Conservation (phyloP, 2,888 invertebrate genomes). For the Sinelater perroti region DNA sequence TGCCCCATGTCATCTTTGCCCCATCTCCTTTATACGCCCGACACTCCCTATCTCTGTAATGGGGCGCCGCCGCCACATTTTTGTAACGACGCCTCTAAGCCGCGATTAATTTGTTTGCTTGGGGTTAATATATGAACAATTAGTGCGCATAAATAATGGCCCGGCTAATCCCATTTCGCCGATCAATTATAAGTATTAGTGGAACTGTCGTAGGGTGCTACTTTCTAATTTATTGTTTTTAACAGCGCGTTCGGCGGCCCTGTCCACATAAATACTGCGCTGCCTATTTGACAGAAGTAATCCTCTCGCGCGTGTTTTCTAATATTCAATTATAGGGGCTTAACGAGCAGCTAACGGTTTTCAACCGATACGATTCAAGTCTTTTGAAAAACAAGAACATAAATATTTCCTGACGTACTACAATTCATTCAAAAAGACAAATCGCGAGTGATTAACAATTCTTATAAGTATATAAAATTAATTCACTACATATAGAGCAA, state of each 20-base stretch:
- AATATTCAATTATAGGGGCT: neutral
- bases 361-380: too few relatives aligned
- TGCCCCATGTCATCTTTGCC: slow-evolving; percentile 42
- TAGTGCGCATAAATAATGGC: slow-evolving; percentile 50
- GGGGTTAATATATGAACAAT: slow-evolving; percentile 59
- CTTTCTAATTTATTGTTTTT: slow-evolving; percentile 32
- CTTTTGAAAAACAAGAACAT: too few relatives aligned
- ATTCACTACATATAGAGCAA: too few relatives aligned
- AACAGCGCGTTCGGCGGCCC: slow-evolving; percentile 1
- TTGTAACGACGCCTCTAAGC: slow-evolving; percentile 56
- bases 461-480: too few relatives aligned
- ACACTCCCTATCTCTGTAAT: slow-evolving; percentile 41
- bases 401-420: too few relatives aligned
- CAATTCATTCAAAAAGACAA: too few relatives aligned
- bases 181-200: slow-evolving; percentile 37
- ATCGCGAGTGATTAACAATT: too few relatives aligned
- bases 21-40: slow-evolving; percentile 39
- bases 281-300: neutral
- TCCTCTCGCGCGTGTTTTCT: neutral
- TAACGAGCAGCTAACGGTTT: too few relatives aligned
- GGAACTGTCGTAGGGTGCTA: slow-evolving; percentile 37
- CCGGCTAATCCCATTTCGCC: slow-evolving; percentile 33
- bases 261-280: neutral
- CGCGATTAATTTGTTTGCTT: slow-evolving; percentile 59
- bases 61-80: slow-evolving; percentile 55